Percentiles rank a stretch among this genome's conserved stretches.
phyloP scores from a whole-genome alignment of 2,797 vertebrate species.

The Sparidentex hasta region DNA sequence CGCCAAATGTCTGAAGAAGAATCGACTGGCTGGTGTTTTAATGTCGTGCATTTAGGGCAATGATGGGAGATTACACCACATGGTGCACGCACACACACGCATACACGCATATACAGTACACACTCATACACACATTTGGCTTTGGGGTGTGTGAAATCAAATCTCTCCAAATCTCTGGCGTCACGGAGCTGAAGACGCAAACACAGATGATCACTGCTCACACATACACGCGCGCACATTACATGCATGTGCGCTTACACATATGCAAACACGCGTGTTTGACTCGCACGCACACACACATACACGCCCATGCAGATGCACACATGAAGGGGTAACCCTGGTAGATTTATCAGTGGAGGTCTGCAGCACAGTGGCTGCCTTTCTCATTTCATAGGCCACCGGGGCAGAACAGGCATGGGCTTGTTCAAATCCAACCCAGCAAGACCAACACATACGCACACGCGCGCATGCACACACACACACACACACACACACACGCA shows the following conservation, averaged over 20 bases:
- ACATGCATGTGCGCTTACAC: conserved; percentile 73
- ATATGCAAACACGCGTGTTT: conserved; percentile 69
- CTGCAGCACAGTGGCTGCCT: conserved; percentile 91
- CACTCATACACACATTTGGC: conserved; percentile 53
- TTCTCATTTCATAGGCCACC: conserved; percentile 93
- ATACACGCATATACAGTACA: conserved; percentile 31
- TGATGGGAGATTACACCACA: conserved; percentile 78
- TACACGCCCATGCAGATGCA: conserved; percentile 71
- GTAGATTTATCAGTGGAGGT: conserved; percentile 90
- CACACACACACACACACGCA: conserved; percentile 12
- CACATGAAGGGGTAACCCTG: conserved; percentile 84
- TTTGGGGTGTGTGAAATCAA: conserved; percentile 78
- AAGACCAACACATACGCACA: conserved; percentile 82
- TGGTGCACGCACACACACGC: conserved; percentile 44
- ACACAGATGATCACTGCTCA: conserved; percentile 77
- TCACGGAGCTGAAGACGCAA: conserved; percentile 79
- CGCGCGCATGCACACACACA: conserved; percentile 30
- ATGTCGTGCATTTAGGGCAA: conserved; percentile 86
- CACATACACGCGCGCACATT: conserved; percentile 63
- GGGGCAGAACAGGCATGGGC: conserved; percentile 91
- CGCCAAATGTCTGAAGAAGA: conserved; percentile 71
- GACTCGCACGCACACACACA: conserved; percentile 57
- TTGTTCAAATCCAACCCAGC: conserved; percentile 91
- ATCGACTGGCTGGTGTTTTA: conserved; percentile 87
- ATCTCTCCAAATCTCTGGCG: conserved; percentile 82